Conservation (phyloP, 2,113 vertebrate genomes). For the Ciconia boyciana region DNA sequence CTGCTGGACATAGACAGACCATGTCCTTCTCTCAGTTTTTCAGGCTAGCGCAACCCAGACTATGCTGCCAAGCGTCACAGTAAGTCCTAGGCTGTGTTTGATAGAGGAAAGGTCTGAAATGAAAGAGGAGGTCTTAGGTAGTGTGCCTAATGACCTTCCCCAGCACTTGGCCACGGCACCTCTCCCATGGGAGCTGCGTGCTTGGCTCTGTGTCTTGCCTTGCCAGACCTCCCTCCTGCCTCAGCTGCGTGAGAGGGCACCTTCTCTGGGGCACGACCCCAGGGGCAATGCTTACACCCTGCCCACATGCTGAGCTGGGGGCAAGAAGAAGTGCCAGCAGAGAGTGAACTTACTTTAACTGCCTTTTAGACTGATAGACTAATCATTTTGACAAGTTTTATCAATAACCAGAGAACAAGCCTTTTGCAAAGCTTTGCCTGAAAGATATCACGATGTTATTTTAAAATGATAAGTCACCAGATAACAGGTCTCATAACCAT, state of each 20-base stretch:
- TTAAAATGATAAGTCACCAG: accelerated
- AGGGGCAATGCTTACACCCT: background rate
- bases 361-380: background rate
- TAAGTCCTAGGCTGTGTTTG: background rate
- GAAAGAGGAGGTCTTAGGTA: background rate
- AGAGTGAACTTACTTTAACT: background rate
- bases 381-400: background rate
- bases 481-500: background rate
- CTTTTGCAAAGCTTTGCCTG: background rate
- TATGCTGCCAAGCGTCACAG: background rate
- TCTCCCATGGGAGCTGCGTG: accelerated
- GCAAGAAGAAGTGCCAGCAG: background rate
- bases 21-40: background rate
- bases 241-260: background rate
- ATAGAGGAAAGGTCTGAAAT: background rate
- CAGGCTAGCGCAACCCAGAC: background rate
- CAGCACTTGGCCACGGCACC: accelerated
- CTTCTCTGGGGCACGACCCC: background rate
- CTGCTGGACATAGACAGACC: background rate
- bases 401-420: background rate
- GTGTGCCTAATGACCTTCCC: background rate
- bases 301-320: background rate
- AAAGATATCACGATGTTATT: background rate
- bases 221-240: background rate
- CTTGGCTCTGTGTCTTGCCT: background rate